Percentiles rank a stretch among this genome's conserved stretches.
phyloP scores from a whole-genome alignment of 2,797 vertebrate genomes.

The Falco concolor region DNA sequence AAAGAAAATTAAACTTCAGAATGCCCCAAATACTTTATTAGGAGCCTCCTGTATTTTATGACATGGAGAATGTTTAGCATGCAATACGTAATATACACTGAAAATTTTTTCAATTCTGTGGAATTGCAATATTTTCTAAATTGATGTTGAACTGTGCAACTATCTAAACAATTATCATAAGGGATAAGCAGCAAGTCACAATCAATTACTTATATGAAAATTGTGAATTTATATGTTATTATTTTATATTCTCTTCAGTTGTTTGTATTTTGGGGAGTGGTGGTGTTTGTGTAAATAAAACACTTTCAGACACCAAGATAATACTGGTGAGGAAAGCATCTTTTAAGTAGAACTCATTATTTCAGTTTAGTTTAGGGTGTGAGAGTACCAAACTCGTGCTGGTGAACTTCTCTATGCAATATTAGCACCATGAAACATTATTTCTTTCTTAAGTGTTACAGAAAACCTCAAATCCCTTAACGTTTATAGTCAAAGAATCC shows the following conservation, averaged over 20 bases:
- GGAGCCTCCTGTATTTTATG: background rate
- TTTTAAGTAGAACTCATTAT: background rate
- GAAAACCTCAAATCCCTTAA: background rate
- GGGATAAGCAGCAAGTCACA: background rate
- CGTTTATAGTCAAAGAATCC: background rate
- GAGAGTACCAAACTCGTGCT: background rate
- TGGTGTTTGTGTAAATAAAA: background rate
- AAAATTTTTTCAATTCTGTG: background rate
- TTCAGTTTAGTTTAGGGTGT: background rate
- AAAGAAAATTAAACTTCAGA: background rate
- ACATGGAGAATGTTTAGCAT: background rate
- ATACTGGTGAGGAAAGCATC: background rate
- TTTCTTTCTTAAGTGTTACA: background rate
- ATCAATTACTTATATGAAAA: background rate
- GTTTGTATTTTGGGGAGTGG: background rate
- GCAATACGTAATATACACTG: background rate
- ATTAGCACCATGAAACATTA: background rate
- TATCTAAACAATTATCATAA: background rate
- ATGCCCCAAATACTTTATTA: background rate
- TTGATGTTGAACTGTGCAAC: background rate
- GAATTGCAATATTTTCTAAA: background rate
- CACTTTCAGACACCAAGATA: background rate
- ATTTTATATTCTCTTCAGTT: background rate
- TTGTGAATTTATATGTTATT: background rate
- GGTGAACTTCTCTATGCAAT: background rate